Percentiles rank a stretch among this genome's conserved stretches.
Evolutionary conservation across 1,140 invertebrate species (phyloP).

Genomic region (Atta colombica): DNA sequence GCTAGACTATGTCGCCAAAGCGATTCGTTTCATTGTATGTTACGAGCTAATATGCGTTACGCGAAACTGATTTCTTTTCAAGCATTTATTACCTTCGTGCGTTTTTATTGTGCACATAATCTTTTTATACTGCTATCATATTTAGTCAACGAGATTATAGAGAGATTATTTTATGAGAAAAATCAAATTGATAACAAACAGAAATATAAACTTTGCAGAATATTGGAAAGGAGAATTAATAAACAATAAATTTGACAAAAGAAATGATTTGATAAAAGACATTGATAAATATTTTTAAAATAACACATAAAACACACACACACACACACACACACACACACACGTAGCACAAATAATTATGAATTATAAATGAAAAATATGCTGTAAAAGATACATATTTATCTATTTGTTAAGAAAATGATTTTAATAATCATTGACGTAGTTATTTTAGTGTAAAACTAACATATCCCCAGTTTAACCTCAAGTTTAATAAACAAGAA

Average conservation of each 20-base stretch:
- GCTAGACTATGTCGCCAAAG: conserved; percentile 2
- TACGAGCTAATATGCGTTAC: conserved; percentile 27
- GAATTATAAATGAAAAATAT: not conserved
- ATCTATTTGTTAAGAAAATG: not conserved
- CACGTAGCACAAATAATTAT: not conserved
- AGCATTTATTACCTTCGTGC: conserved; percentile 21
- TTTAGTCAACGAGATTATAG: not conserved
- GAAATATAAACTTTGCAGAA: not conserved
- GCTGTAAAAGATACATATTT: not conserved
- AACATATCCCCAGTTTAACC: not conserved
- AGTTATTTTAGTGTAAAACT: not conserved
- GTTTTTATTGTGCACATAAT: not conserved
- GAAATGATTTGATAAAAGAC: not conserved
- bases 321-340: too few relatives aligned
- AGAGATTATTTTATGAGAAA: not conserved
- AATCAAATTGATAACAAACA: not conserved
- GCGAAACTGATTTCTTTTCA: not conserved
- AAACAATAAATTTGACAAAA: not conserved
- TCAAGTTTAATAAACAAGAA: conserved; percentile 31
- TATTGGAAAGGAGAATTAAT: not conserved
- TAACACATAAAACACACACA: not conserved
- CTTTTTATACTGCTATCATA: not conserved
- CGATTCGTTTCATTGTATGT: conserved; percentile 33
- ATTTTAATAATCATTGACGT: conserved; percentile 12
- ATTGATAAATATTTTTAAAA: conserved; percentile 19